Evolutionary conservation across 30 jellyfish, hydroid and myxozoan genomes (phyloP).

Genomic region (Phacellophora camtschatica): DNA sequence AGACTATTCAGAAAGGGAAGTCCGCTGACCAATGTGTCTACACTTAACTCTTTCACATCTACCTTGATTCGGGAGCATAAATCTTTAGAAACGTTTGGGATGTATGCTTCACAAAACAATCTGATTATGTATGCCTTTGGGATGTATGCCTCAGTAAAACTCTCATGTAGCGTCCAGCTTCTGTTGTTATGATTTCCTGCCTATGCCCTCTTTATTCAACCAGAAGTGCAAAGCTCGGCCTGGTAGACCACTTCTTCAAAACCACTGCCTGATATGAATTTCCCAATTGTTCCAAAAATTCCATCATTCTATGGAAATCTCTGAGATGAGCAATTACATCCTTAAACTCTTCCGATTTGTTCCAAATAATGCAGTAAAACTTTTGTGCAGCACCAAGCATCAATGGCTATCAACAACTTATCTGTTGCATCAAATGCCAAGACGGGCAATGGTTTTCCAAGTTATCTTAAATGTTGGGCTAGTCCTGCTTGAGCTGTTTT

Average conservation of each 20-base stretch:
- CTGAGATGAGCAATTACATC: background rate
- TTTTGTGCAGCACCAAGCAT: slow-evolving; percentile 20
- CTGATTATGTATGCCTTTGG: too few relatives aligned
- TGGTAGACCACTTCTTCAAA: slow-evolving; percentile 42
- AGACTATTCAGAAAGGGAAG: too few relatives aligned
- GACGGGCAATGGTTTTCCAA: too few relatives aligned
- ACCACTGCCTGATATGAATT: slow-evolving; percentile 9
- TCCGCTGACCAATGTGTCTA: background rate
- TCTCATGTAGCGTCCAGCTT: slow-evolving; percentile 47
- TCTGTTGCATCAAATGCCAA: too few relatives aligned
- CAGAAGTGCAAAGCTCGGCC: slow-evolving; percentile 35
- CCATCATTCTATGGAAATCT: background rate
- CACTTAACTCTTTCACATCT: background rate
- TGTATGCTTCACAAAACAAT: background rate
- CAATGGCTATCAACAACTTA: too few relatives aligned
- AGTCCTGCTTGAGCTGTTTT: too few relatives aligned
- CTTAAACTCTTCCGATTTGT: background rate
- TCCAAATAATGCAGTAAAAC: slow-evolving; percentile 5
- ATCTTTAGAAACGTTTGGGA: background rate
- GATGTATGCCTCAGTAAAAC: slow-evolving; percentile 6
- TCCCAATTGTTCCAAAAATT: slow-evolving; percentile 18
- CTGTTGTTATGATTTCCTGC: slow-evolving; percentile 47
- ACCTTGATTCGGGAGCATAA: background rate
- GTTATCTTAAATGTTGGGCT: too few relatives aligned
- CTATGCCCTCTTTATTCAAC: slow-evolving; percentile 8